A percentile compares a stretch with the other conserved stretches of the same genome.
These are phyloP conservation scores for Argopecten irradians DNA, from an alignment of 1,140 invertebrate species.

Conservation along the genomic window DNA sequence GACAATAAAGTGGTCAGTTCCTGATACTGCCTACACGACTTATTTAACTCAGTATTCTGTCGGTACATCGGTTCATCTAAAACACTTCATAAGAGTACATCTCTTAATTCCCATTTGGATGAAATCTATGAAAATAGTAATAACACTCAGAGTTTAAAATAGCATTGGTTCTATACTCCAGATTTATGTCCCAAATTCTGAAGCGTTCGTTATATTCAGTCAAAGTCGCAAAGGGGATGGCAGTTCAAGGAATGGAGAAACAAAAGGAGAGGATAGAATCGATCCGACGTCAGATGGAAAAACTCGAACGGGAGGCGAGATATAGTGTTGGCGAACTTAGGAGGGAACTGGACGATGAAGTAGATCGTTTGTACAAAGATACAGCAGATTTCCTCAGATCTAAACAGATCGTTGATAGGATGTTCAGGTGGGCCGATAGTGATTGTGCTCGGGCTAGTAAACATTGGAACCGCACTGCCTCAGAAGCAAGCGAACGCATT, in stretches of 20 bases:
- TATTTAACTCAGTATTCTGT: no score
- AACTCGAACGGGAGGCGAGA: slow-evolving; percentile 53
- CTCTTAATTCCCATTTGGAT: no score
- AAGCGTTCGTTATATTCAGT: slow-evolving; percentile 60
- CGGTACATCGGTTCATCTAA: no score
- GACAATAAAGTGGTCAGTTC: no score
- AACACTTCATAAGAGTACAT: no score
- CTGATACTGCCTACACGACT: no score
- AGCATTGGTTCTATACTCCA: no score
- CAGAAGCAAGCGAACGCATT: slow-evolving; percentile 56
- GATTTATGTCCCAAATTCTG: slow-evolving; percentile 57
- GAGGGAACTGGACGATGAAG: slow-evolving; percentile 47
- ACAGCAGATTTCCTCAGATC: slow-evolving; percentile 35
- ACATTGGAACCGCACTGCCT: slow-evolving; percentile 47
- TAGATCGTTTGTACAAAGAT: slow-evolving; percentile 26
- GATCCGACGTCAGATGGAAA: slow-evolving; percentile 50
- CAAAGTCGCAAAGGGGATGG: slow-evolving; percentile 54
- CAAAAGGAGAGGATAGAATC: slow-evolving; percentile 46
- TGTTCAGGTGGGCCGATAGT: neutral
- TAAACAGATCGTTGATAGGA: neutral
- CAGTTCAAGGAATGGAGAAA: slow-evolving; percentile 50
- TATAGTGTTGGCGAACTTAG: slow-evolving; percentile 51
- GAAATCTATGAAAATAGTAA: no score
- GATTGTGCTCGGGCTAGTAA: slow-evolving; percentile 42
- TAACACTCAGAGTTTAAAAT: no score